Percentiles rank a stretch among this genome's conserved stretches.
Conservation (phyloP, 2,113 vertebrate species). For the Dasyprocta punctata region DNA sequence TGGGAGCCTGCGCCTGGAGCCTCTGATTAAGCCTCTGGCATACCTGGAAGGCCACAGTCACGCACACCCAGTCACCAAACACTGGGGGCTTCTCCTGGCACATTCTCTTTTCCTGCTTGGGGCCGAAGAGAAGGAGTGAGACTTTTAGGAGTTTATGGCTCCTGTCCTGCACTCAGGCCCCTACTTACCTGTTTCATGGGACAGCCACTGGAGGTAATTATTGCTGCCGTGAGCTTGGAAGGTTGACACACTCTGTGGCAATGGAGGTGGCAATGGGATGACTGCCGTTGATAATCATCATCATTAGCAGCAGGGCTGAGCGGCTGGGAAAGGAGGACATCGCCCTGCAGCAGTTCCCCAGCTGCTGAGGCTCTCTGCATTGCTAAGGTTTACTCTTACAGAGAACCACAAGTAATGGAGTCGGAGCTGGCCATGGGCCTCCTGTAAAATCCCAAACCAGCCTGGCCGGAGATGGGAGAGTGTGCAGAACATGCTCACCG, state of each 20-base stretch:
- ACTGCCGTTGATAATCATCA: conserved; percentile 59
- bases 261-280: conserved; percentile 45
- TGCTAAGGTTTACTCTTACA: neutral
- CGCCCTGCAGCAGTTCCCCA: neutral
- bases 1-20: neutral
- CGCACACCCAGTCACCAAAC: neutral
- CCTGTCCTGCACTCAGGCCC: conserved; percentile 20
- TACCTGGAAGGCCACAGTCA: neutral
- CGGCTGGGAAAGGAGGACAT: conserved; percentile 47
- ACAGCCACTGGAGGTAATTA: conserved; percentile 32
- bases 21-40: conserved; percentile 44
- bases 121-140: neutral
- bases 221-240: conserved; percentile 60
- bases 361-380: neutral
- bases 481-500: neutral
- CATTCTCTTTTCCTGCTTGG: neutral
- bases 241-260: conserved; percentile 31
- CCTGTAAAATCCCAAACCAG: neutral
- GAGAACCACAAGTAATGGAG: neutral
- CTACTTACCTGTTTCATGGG: conserved; percentile 45
- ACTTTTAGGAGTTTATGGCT: conserved; percentile 40
- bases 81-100: neutral
- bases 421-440: neutral
- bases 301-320: conserved; percentile 46
- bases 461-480: neutral